Conservation (phyloP, 2,113 vertebrate genomes). For the Pedionomus torquatus region DNA sequence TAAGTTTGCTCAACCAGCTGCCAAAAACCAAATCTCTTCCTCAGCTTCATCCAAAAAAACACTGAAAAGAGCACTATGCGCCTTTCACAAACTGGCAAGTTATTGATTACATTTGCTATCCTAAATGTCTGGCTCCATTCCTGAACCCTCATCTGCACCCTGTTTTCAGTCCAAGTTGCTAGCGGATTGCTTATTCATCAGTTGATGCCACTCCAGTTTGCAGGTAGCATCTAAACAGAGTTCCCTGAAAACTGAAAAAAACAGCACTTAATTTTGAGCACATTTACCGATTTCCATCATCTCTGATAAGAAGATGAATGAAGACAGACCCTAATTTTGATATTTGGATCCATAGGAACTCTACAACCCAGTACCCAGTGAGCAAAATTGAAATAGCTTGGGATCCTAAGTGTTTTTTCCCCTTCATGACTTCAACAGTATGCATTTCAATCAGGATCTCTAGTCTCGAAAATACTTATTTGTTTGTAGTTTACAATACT, state of each 20-base stretch:
- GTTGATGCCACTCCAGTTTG: neutral
- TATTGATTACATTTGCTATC: conserved; percentile 30
- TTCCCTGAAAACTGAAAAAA: neutral
- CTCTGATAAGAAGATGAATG: neutral
- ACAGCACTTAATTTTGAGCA: neutral
- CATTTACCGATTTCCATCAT: neutral
- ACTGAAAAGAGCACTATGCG: conserved; percentile 1
- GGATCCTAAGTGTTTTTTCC: neutral
- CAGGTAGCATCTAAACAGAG: neutral
- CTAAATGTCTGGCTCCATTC: conserved; percentile 42
- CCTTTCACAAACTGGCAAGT: conserved; percentile 9
- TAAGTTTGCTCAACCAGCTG: conserved; percentile 4
- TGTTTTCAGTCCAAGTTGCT: conserved; percentile 10
- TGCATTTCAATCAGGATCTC: neutral
- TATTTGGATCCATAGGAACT: neutral
- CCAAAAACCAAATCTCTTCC: conserved; percentile 26
- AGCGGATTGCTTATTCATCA: conserved; percentile 38
- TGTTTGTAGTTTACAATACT: neutral
- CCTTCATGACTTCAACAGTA: neutral
- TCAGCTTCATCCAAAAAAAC: conserved; percentile 26
- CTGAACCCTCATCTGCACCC: neutral
- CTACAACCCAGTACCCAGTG: neutral
- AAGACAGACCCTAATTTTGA: neutral
- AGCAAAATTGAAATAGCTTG: neutral
- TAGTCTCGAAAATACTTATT: neutral